These are phyloP conservation scores for Microtus pennsylvanicus DNA, from an alignment of 2,113 vertebrate species.

Conservation along the genomic window DNA sequence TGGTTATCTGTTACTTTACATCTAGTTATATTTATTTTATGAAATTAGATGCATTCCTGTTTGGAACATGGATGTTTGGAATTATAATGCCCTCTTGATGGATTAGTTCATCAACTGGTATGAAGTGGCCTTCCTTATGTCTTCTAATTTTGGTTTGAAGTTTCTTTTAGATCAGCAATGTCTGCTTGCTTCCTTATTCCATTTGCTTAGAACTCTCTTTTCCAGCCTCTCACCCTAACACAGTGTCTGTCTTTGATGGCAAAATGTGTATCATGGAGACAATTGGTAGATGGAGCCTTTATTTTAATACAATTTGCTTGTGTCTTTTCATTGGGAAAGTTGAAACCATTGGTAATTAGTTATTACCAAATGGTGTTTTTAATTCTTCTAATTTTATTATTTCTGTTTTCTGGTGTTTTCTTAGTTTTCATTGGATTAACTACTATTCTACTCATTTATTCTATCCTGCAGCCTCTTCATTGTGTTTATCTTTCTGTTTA, in stretches of 20 bases:
- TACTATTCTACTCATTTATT: not conserved
- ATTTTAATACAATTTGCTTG: not conserved
- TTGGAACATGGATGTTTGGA: not conserved
- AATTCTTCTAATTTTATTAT: not conserved
- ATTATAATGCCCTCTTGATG: too few species aligned
- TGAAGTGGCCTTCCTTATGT: not conserved
- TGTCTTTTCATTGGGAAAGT: not conserved
- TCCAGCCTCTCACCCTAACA: not conserved
- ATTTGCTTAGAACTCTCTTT: not conserved
- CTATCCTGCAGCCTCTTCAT: not conserved
- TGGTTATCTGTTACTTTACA: not conserved
- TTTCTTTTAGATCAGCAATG: not conserved
- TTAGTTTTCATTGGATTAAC: not conserved
- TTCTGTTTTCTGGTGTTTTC: not conserved
- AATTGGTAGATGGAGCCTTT: not conserved
- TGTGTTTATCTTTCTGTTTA: not conserved
- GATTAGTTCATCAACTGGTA: not conserved
- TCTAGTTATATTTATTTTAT: not conserved
- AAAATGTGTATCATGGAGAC: not conserved
- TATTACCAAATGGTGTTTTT: not conserved
- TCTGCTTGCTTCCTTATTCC: not conserved
- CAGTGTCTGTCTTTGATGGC: not conserved
- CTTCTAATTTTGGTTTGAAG: not conserved
- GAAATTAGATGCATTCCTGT: not conserved
- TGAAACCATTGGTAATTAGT: not conserved